Evolutionary conservation across 2,888 invertebrate genomes (phyloP).

Genomic region (Baccha elongata): DNA sequence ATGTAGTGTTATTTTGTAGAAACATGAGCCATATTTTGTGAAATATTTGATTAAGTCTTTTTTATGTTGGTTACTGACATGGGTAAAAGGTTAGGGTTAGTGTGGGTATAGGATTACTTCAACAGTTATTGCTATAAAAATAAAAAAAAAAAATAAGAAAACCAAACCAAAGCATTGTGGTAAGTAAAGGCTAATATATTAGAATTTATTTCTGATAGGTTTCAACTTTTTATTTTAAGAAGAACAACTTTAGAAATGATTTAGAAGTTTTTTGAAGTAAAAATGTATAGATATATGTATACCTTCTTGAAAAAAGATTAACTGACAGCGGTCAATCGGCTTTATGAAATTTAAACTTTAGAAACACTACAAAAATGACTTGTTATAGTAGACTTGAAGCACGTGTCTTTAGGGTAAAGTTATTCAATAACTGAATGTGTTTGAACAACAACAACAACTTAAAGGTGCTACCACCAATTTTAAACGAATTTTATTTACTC

Average conservation of each 20-base stretch:
- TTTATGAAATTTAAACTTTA: too few relatives aligned
- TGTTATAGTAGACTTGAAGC: too few relatives aligned
- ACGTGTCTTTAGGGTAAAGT: too few relatives aligned
- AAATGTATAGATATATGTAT: too few relatives aligned
- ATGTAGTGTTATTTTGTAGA: slow-evolving; percentile 27
- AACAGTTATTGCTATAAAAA: slow-evolving; percentile 25
- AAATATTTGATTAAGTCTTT: slow-evolving; percentile 61
- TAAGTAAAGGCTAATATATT: slow-evolving; percentile 10
- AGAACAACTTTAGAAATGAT: slow-evolving; percentile 1
- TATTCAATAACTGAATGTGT: too few relatives aligned
- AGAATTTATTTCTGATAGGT: slow-evolving; percentile 8
- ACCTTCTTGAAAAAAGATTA: too few relatives aligned
- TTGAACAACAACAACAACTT: too few relatives aligned
- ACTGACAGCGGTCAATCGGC: too few relatives aligned
- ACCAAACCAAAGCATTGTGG: slow-evolving; percentile 14
- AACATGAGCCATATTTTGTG: slow-evolving; percentile 44
- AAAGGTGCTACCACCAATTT: too few relatives aligned
- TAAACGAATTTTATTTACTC: too few relatives aligned
- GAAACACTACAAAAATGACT: too few relatives aligned
- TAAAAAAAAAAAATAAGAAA: slow-evolving; percentile 6
- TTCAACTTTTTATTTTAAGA: slow-evolving; percentile 7
- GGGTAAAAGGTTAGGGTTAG: slow-evolving; percentile 19
- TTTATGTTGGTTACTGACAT: slow-evolving; percentile 19
- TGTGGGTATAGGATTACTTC: slow-evolving; percentile 24
- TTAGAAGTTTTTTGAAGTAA: slow-evolving; percentile 10